Percentiles rank a stretch among this genome's conserved stretches.
phyloP scores from a whole-genome alignment of 2,797 vertebrate genomes.

The Melanotaenia trifasciata region DNA sequence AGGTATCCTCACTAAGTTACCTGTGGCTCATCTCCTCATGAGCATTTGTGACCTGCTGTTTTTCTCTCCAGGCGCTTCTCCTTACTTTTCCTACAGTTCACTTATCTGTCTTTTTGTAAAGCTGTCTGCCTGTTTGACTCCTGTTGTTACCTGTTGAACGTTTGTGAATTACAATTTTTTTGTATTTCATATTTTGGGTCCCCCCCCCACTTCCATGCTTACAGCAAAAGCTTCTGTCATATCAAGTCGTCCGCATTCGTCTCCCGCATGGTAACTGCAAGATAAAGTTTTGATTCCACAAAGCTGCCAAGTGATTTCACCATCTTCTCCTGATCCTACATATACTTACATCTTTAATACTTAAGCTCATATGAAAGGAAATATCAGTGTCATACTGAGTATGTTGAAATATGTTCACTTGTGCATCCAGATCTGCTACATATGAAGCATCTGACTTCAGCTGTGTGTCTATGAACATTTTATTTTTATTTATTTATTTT shows the following conservation, averaged over 20 bases:
- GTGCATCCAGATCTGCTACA: background rate
- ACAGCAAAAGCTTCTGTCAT: conserved; percentile 19
- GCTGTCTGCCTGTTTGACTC: conserved; percentile 13
- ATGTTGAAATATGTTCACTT: background rate
- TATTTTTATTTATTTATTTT: background rate
- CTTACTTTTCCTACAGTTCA: conserved; percentile 2
- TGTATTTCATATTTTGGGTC: background rate
- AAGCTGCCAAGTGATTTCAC: conserved; percentile 19
- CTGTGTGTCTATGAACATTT: background rate
- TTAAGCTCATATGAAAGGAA: conserved; percentile 17
- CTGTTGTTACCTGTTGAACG: conserved; percentile 13
- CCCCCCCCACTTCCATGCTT: conserved; percentile 1
- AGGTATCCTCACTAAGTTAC: background rate
- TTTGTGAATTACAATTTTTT: conserved; percentile 12
- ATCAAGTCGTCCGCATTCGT: conserved; percentile 2
- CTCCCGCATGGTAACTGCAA: conserved; percentile 7
- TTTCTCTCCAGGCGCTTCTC: conserved; percentile 4
- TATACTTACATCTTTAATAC: conserved; percentile 16
- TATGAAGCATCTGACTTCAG: background rate
- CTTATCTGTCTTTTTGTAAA: conserved; percentile 8
- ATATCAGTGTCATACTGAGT: background rate
- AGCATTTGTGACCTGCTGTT: conserved; percentile 7
- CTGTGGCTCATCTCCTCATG: conserved; percentile 15
- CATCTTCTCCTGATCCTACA: conserved; percentile 5
- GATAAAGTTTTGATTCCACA: conserved; percentile 14